These are phyloP conservation scores for Scomberomorus guttatus DNA, from an alignment of 2,797 vertebrate species.

Conservation along the genomic window DNA sequence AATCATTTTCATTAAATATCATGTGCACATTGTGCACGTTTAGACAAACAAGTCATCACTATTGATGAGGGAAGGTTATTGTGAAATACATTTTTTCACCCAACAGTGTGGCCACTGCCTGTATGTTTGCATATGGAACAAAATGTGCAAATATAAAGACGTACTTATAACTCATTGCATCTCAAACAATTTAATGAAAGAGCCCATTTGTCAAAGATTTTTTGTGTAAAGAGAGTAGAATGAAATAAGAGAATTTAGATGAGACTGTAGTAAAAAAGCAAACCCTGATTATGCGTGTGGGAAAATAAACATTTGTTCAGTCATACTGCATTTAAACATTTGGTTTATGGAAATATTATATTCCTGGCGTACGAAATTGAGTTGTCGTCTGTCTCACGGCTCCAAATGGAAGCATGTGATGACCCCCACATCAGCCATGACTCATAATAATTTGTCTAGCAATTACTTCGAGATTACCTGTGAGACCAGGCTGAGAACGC, in stretches of 20 bases:
- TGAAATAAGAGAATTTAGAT: neutral
- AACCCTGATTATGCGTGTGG: neutral
- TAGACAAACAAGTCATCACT: neutral
- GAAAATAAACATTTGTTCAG: neutral
- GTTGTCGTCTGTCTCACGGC: neutral
- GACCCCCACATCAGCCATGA: constrained; percentile 12
- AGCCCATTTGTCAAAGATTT: neutral
- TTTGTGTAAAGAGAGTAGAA: neutral
- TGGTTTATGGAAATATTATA: neutral
- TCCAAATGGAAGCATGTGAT: constrained; percentile 12
- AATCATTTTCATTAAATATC: neutral
- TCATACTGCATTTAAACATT: too few relatives aligned
- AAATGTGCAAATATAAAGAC: neutral
- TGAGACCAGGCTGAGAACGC: constrained; percentile 11
- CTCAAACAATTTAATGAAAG: neutral
- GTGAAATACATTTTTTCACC: neutral
- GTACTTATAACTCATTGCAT: neutral
- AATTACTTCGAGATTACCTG: constrained; percentile 24
- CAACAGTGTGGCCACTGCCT: neutral
- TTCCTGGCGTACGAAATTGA: neutral
- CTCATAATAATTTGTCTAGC: constrained; percentile 22
- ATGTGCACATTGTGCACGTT: neutral
- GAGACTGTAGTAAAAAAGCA: neutral
- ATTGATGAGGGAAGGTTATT: neutral
- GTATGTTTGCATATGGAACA: neutral